Conservation (phyloP, 2,113 vertebrate genomes). For the Sapayoa aenigma region DNA sequence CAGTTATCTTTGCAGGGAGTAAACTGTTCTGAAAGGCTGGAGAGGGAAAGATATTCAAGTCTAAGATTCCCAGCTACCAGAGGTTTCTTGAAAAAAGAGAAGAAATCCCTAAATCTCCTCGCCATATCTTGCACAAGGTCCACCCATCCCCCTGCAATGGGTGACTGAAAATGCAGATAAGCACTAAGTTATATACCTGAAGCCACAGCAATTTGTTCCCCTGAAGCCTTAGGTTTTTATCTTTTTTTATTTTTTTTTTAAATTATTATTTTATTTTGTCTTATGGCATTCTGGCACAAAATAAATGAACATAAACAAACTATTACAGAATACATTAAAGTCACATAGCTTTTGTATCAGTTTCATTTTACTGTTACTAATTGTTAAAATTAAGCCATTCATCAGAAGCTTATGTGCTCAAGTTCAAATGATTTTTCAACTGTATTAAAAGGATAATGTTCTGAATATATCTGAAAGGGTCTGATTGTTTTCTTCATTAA, state of each 20-base stretch:
- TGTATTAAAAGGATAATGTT: not conserved
- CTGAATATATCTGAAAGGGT: not conserved
- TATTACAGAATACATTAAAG: not conserved
- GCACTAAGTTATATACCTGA: not conserved
- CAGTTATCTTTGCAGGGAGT: too few species aligned
- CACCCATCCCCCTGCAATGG: too few species aligned
- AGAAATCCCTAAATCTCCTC: too few species aligned
- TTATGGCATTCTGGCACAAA: not conserved
- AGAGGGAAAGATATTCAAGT: too few species aligned
- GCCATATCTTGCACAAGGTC: too few species aligned
- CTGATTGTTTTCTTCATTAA: not conserved
- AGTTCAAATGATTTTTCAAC: not conserved
- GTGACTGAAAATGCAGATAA: not conserved
- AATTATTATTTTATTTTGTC: not conserved
- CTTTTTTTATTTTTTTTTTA: accelerated
- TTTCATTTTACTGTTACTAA: not conserved
- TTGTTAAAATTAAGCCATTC: not conserved
- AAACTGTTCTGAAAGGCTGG: too few species aligned
- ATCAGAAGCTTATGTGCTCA: not conserved
- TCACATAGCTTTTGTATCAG: not conserved
- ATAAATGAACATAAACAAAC: not conserved
- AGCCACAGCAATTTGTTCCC: not conserved
- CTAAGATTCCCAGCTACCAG: too few species aligned
- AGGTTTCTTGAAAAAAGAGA: too few species aligned
- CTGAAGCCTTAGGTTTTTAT: too few species aligned